Evolutionary conservation across 2,888 invertebrate genomes (phyloP), one percentile per base, ranked within the genome.

Genomic region (Himalopsyche anomala): DNA sequence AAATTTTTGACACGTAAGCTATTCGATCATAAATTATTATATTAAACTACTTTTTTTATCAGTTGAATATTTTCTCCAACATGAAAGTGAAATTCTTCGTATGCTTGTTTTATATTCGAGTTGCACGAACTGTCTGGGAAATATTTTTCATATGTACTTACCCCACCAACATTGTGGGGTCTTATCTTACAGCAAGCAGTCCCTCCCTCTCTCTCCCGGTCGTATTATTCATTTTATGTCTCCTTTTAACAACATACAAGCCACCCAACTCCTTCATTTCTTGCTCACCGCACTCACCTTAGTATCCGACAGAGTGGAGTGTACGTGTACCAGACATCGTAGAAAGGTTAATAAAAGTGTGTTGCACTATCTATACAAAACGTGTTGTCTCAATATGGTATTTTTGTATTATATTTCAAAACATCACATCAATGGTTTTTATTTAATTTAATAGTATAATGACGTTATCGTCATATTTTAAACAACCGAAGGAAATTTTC

Each of bases 221-320:
- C 74, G 36, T 74, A 74, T 74, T 74, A 74, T 74, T 74, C 74
- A 74, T 74, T 74, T 74, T 74, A 74, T 74, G 74, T 74, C 74
- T 74, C 74, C 36, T 74, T 74, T 74, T 74, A 74, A 74, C 74
- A 74, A 74, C 74, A 74, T 38, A 74, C 74, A 74, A 28, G 74
- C 4, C 74, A 5, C 74, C 74, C 74, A 38, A 74, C 74, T 38
- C 74, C 38, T 74, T 74, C 74, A 36, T 74, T 74, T 74, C 74
- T 74, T 36, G 74, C 74, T 74, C 74, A 74, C 74, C 74, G 74
- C 74, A 36, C 74, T 74, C 74, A 74, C 74, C 74, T 51, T 74
- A 74, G 19, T 15, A 74, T 74, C 74, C 28, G 74, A 36, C 74
- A 15, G 74, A 74, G 74, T 74, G 15, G 74, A 74, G 74, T 74